These are phyloP conservation scores for Ameiurus melas DNA, from an alignment of 2,113 vertebrate genomes.

Conservation along the genomic window DNA sequence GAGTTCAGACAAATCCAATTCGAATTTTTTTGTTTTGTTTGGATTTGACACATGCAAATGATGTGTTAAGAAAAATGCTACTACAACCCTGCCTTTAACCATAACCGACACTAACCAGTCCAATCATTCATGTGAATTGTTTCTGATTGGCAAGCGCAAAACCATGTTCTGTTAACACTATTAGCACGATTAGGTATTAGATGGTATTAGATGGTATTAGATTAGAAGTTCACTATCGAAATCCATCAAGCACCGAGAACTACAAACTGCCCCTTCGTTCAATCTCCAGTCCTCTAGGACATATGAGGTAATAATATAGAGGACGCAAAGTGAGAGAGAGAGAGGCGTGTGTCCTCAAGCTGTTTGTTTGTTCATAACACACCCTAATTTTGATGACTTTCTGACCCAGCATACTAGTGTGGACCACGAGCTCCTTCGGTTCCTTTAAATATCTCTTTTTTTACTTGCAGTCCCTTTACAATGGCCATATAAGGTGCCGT, in stretches of 20 bases:
- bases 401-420: slow-evolving; percentile 20
- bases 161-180: background rate
- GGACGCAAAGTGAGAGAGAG: slow-evolving; percentile 24
- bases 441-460: background rate
- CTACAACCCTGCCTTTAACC: background rate
- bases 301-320: slow-evolving; percentile 39
- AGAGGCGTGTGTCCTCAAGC: slow-evolving; percentile 26
- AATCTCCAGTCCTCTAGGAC: slow-evolving; percentile 6
- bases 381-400: slow-evolving; percentile 17
- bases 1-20: background rate
- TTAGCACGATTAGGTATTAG: background rate
- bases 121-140: background rate
- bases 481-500: slow-evolving; percentile 14
- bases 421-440: background rate
- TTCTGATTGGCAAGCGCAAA: background rate
- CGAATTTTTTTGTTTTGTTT: background rate
- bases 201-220: background rate
- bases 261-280: background rate
- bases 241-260: background rate
- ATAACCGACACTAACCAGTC: background rate
- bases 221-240: background rate
- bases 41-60: background rate
- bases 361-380: slow-evolving; percentile 42
- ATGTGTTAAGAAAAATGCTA: background rate
- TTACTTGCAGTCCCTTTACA: slow-evolving; percentile 31